Evolutionary conservation across 2,113 vertebrate genomes (phyloP), one percentile per base, ranked within the genome.

Genomic region (Ondatra zibethicus): DNA sequence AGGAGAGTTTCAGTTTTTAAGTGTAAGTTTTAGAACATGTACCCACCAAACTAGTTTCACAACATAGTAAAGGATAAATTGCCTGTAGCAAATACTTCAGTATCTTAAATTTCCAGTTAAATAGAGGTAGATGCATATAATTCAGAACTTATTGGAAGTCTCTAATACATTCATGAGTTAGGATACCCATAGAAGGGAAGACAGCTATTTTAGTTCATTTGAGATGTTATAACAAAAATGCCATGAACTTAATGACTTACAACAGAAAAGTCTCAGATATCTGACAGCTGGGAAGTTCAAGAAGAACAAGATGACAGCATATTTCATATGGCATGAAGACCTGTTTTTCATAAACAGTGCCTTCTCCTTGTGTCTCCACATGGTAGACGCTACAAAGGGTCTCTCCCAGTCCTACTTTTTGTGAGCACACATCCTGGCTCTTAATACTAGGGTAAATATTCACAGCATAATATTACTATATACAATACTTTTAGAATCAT

Each of bases 351-450:
- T 31, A 89, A 47, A 12, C 11, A 23, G 1, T 29, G 31, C 0
- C 27, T 55, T 88, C 66, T 92, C 29, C 52, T 61, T 58, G 45
- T 21, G 14, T 92, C 66, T 52, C 39, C 76, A 73, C 3, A 29
- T 5, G 25, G 50, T 1, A 63, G 14, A 72, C 5, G 1, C 2
- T 39, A 16, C 5, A 39, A 78, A 21, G 27, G 3, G 1, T 68
- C 27, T 39, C 70, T 63, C 50, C 21, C 19, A 27, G 33, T 17
- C 25, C 31, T 61, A 19, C 55, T 58, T 66, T 58, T 55, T 27
- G 45, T 42, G 58, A 19, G 29, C 21, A 73, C 52, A 65, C 3
- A 8, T 39, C 3, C 16, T 5, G 12, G 10, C 9, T n/a, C 36
- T 16, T 0, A 66, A 52, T 55, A 36, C 47, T 17, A 16, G 8